phyloP scores from a whole-genome alignment of 2,888 invertebrate species.

The Galeruca laticollis region DNA sequence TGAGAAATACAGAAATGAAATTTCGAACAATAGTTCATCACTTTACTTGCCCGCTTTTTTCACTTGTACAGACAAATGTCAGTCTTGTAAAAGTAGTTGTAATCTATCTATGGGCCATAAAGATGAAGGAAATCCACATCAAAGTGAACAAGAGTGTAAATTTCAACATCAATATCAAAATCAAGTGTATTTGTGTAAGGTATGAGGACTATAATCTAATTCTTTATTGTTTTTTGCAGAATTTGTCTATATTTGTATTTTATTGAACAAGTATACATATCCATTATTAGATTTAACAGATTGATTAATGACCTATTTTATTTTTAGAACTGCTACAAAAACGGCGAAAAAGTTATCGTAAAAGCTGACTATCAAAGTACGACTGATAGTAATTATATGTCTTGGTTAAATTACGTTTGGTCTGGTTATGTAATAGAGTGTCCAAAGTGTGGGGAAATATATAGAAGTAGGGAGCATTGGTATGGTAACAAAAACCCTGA shows the following conservation, averaged over 20 bases:
- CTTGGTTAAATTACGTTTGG: constrained; percentile 81
- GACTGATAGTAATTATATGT: constrained; percentile 73
- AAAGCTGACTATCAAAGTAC: constrained; percentile 68
- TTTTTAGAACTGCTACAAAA: constrained; percentile 61
- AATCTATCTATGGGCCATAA: constrained; percentile 77
- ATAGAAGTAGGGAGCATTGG: constrained; percentile 82
- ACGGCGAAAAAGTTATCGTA: constrained; percentile 70
- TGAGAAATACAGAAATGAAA: constrained; percentile 79
- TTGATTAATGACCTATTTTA: not conserved
- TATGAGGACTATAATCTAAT: constrained; percentile 49
- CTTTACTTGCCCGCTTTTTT: constrained; percentile 85
- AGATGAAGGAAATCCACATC: constrained; percentile 73
- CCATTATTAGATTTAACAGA: not conserved
- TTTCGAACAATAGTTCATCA: constrained; percentile 72
- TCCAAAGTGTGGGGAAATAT: constrained; percentile 79
- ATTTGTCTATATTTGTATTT: not conserved
- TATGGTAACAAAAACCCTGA: constrained; percentile 83
- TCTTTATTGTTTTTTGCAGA: no score
- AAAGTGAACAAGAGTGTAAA: constrained; percentile 67
- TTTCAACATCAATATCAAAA: constrained; percentile 84
- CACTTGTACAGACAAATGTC: constrained; percentile 79
- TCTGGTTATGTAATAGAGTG: constrained; percentile 84
- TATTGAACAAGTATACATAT: not conserved
- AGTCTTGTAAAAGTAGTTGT: constrained; percentile 76
- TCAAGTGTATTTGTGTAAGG: constrained; percentile 74